A percentile compares a stretch with the other conserved stretches of the same genome.
Conservation (phyloP, 2,113 vertebrate genomes). For the Ivindomyrus marchei region DNA sequence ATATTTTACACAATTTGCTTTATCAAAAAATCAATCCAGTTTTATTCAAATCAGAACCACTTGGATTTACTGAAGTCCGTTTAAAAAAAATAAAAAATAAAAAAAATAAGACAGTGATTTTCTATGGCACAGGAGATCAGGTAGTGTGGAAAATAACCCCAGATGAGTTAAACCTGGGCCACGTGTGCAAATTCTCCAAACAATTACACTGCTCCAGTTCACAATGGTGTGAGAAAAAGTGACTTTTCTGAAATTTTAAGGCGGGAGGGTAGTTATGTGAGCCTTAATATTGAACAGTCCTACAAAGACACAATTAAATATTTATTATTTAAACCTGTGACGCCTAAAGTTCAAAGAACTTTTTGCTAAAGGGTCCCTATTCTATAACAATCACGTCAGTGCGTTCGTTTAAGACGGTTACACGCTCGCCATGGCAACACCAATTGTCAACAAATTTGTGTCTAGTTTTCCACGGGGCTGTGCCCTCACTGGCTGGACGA, state of each 20-base stretch:
- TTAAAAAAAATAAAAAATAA: not conserved
- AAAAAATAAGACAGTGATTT: not conserved
- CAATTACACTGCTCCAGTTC: not conserved
- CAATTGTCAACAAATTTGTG: not conserved
- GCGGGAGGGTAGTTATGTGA: not conserved
- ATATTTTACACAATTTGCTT: slow-evolving; percentile 32
- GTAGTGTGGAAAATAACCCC: not conserved
- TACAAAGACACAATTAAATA: not conserved
- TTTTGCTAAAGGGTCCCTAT: not conserved
- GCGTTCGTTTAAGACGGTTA: not conserved
- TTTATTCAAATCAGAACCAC: slow-evolving; percentile 37
- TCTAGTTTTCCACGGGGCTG: not conserved
- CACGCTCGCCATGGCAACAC: not conserved
- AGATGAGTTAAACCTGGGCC: not conserved
- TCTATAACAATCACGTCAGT: not conserved
- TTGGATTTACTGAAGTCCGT: not conserved
- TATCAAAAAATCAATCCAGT: slow-evolving; percentile 43
- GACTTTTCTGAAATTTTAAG: not conserved
- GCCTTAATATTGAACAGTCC: not conserved
- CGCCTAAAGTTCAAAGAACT: not conserved
- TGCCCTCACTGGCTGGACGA: not conserved
- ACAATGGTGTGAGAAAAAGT: not conserved
- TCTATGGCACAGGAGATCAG: not conserved
- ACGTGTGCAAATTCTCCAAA: not conserved
- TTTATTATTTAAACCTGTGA: not conserved